These are phyloP conservation scores for Nerophis lumbriciformis DNA, from an alignment of 2,113 vertebrate species.

Conservation along the genomic window DNA sequence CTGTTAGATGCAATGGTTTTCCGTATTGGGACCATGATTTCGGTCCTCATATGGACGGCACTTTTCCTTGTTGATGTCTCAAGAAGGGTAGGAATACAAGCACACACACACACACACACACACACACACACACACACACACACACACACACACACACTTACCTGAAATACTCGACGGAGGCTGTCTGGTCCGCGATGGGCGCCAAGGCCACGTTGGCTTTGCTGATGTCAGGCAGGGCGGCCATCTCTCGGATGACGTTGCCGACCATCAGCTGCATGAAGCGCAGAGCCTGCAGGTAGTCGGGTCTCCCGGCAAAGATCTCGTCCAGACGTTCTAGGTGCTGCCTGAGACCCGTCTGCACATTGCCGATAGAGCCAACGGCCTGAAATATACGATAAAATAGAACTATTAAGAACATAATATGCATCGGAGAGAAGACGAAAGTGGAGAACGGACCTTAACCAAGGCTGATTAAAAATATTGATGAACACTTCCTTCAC, in stretches of 20 bases:
- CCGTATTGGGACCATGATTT: too few species aligned
- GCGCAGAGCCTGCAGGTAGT: slow-evolving; percentile 81
- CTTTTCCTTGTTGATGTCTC: too few species aligned
- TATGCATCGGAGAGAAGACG: slow-evolving; percentile 14
- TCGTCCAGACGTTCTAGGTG: slow-evolving; percentile 83
- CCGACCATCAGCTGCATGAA: slow-evolving; percentile 81
- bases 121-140: slow-evolving; percentile 8
- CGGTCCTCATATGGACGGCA: too few species aligned
- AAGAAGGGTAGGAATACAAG: too few species aligned
- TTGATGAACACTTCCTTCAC: too few species aligned
- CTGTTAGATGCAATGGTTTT: too few species aligned
- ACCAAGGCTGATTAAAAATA: background rate
- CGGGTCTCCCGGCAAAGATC: slow-evolving; percentile 75
- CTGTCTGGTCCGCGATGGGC: slow-evolving; percentile 60
- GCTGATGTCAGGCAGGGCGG: slow-evolving; percentile 73
- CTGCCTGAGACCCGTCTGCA: slow-evolving; percentile 76
- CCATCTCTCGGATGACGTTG: slow-evolving; percentile 77
- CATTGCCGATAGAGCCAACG: slow-evolving; percentile 63
- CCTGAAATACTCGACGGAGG: slow-evolving; percentile 85
- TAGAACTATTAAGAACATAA: background rate
- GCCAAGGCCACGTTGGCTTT: slow-evolving; percentile 70
- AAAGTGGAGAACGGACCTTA: background rate
- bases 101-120: slow-evolving; percentile 8
- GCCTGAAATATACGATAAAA: slow-evolving; percentile 66
- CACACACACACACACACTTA: slow-evolving; percentile 38